phyloP scores from a whole-genome alignment of 2,797 vertebrate genomes.

The Champsocephalus gunnari region DNA sequence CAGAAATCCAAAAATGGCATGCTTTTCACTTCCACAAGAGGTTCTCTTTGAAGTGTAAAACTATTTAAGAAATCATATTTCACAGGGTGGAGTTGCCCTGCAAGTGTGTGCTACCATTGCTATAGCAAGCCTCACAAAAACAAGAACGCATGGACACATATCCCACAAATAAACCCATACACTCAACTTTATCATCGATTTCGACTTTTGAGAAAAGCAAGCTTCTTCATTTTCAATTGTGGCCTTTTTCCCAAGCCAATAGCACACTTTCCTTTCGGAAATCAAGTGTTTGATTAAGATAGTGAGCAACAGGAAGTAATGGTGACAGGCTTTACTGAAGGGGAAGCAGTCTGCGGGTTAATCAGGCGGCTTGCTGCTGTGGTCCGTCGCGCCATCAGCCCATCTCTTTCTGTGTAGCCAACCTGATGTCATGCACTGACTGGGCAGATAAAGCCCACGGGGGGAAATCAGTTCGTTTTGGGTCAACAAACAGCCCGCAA shows the following conservation, averaged over 20 bases:
- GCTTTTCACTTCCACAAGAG: slow-evolving; percentile 48
- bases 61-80: slow-evolving; percentile 77
- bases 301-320: slow-evolving; percentile 86
- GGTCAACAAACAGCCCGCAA: slow-evolving; percentile 84
- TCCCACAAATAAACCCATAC: slow-evolving; percentile 25
- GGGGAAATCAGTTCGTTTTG: slow-evolving; percentile 83
- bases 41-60: slow-evolving; percentile 76
- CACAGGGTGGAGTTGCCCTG: slow-evolving; percentile 48
- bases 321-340: slow-evolving; percentile 79
- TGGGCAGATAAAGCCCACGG: slow-evolving; percentile 78
- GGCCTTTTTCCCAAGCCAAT: slow-evolving; percentile 63
- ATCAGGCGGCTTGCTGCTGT: slow-evolving; percentile 69
- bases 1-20: slow-evolving; percentile 48
- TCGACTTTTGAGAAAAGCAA: slow-evolving; percentile 47
- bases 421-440: slow-evolving; percentile 83
- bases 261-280: slow-evolving; percentile 82
- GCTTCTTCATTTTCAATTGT: slow-evolving; percentile 41
- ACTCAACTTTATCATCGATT: slow-evolving; percentile 48
- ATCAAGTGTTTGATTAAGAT: slow-evolving; percentile 87
- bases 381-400: slow-evolving; percentile 67
- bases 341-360: slow-evolving; percentile 79
- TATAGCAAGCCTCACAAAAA: slow-evolving; percentile 58
- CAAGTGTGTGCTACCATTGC: slow-evolving; percentile 55
- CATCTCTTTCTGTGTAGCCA: slow-evolving; percentile 67
- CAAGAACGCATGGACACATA: slow-evolving; percentile 23